phyloP scores from a whole-genome alignment of 2,888 invertebrate species.

The Trissonchulus sp. region DNA sequence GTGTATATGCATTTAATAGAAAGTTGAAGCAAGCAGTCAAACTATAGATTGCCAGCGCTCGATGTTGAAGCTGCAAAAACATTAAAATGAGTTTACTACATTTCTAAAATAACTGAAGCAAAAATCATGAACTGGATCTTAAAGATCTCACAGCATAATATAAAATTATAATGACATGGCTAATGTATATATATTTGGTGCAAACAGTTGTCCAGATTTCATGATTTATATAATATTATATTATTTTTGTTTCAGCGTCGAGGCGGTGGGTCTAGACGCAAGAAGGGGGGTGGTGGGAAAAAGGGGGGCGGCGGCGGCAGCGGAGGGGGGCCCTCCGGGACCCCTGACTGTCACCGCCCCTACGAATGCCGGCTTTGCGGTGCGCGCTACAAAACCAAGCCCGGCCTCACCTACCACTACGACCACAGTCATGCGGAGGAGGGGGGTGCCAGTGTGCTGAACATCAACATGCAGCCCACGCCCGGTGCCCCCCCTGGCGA shows the following conservation, averaged over 20 bases:
- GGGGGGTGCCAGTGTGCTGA: conserved; percentile 48
- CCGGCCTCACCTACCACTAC: conserved; percentile 91
- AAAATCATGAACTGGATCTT: too few relatives aligned
- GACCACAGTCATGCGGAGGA: conserved; percentile 67
- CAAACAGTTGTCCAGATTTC: too few relatives aligned
- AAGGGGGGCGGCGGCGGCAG: background rate
- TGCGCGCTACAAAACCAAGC: conserved; percentile 90
- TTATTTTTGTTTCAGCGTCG: background rate
- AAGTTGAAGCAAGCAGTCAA: too few relatives aligned
- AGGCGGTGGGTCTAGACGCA: background rate
- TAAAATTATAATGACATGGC: too few relatives aligned
- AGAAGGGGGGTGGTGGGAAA: background rate
- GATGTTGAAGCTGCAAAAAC: too few relatives aligned
- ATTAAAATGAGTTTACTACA: too few relatives aligned
- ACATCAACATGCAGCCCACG: conserved; percentile 40
- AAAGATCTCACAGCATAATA: too few relatives aligned
- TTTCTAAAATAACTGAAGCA: too few relatives aligned
- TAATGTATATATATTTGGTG: too few relatives aligned
- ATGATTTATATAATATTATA: too few relatives aligned
- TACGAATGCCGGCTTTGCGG: conserved; percentile 66
- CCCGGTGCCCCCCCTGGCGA: conserved; percentile 41
- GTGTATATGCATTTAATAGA: too few relatives aligned
- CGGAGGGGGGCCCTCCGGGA: background rate
- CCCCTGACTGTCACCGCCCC: conserved; percentile 1
- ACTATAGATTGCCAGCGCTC: too few relatives aligned